Evolutionary conservation across 2,113 vertebrate species (phyloP).

Genomic region (Lepus timidus): DNA sequence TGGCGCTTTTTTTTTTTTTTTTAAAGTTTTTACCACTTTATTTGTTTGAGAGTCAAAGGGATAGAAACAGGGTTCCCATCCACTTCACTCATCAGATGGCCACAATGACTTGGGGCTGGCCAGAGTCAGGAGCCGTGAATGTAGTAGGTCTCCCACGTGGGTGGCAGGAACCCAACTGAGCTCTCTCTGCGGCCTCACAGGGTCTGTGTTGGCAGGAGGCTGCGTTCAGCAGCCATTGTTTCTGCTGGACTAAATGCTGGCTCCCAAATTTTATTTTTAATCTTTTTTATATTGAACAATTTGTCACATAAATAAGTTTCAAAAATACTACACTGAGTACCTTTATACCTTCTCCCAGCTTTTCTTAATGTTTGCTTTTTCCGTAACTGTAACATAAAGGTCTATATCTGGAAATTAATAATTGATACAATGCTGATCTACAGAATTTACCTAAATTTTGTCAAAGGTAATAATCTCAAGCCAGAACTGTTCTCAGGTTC

Average conservation of each 20-base stretch:
- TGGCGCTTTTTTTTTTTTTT: not conserved
- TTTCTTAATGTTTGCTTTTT: not conserved
- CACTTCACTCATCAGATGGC: no score
- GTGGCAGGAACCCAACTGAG: no score
- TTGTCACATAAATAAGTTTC: not conserved
- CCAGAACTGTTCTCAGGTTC: not conserved
- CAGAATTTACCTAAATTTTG: not conserved
- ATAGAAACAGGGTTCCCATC: no score
- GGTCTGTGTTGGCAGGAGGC: no score
- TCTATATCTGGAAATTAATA: not conserved
- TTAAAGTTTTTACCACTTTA: no score
- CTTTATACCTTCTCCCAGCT: not conserved
- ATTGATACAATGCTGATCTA: not conserved
- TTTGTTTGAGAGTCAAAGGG: no score
- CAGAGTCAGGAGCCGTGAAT: no score
- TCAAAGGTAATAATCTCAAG: not conserved
- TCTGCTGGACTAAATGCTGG: no score
- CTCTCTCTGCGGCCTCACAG: no score
- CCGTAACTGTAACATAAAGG: not conserved
- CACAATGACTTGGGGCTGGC: no score
- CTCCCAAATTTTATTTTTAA: not conserved
- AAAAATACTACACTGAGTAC: not conserved
- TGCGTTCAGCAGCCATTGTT: no score
- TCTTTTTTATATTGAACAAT: conserved; percentile 14
- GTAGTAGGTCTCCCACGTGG: no score